Percentiles rank a stretch among this genome's conserved stretches.
phyloP scores from a whole-genome alignment of 2,797 vertebrate species.

The Clarias laeviceps region DNA sequence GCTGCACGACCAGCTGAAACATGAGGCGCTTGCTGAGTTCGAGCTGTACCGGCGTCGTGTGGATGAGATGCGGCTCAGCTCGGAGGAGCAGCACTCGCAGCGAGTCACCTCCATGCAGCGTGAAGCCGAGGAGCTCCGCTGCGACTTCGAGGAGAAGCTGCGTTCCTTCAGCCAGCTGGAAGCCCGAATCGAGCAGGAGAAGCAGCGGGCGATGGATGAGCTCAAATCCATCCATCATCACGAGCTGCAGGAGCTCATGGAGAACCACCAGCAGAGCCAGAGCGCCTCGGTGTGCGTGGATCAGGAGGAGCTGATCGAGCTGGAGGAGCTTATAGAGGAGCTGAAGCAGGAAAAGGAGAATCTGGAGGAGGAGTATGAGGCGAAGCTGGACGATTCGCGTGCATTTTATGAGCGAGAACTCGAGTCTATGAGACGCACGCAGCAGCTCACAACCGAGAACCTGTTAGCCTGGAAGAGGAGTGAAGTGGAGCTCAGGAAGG shows the following conservation, averaged over 20 bases:
- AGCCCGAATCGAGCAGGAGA: slow-evolving; percentile 92
- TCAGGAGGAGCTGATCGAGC: slow-evolving; percentile 87
- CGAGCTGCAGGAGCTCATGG: slow-evolving; percentile 90
- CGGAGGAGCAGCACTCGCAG: slow-evolving; percentile 94
- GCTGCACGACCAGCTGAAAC: slow-evolving; percentile 93
- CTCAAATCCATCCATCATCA: slow-evolving; percentile 82
- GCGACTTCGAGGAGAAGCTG: slow-evolving; percentile 93
- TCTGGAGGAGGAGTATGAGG: slow-evolving; percentile 92
- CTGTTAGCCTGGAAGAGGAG: slow-evolving; percentile 93
- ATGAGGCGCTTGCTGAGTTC: slow-evolving; percentile 92
- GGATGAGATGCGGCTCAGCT: slow-evolving; percentile 93
- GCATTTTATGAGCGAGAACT: slow-evolving; percentile 93
- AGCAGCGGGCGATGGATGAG: slow-evolving; percentile 87
- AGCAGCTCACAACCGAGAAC: slow-evolving; percentile 94
- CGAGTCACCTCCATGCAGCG: slow-evolving; percentile 92
- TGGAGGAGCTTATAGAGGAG: slow-evolving; percentile 87
- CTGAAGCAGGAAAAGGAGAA: slow-evolving; percentile 85
- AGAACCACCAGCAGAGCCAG: slow-evolving; percentile 88
- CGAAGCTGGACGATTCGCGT: slow-evolving; percentile 90
- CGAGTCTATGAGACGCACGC: slow-evolving; percentile 92
- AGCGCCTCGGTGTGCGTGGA: slow-evolving; percentile 83
- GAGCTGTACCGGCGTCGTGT: slow-evolving; percentile 93
- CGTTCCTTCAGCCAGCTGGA: slow-evolving; percentile 89
- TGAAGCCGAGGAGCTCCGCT: slow-evolving; percentile 96
- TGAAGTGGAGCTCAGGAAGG: slow-evolving; percentile 91